A percentile compares a stretch with the other conserved stretches of the same genome.
Conservation (phyloP, 2,888 invertebrate genomes). For the Calameuta filiformis region DNA sequence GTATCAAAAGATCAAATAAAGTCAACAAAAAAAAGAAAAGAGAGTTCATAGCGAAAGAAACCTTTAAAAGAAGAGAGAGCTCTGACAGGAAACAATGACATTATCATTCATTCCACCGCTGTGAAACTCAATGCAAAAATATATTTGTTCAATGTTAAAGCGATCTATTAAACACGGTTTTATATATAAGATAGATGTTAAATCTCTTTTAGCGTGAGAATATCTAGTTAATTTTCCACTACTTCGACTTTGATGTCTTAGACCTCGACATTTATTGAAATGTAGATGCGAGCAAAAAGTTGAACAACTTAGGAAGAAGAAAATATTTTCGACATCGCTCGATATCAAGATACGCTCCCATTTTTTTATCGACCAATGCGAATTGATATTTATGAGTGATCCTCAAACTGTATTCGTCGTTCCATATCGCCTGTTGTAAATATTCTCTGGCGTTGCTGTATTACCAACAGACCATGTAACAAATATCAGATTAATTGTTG, state of each 20-base stretch:
- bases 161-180: slow-evolving; percentile 20
- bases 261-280: not conserved
- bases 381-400: not conserved
- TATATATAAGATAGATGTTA: not conserved
- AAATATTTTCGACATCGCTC: slow-evolving; percentile 17
- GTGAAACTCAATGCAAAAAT: slow-evolving; percentile 1
- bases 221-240: not conserved
- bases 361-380: slow-evolving; percentile 26
- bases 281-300: not conserved
- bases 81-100: slow-evolving; percentile 6
- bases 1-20: slow-evolving; percentile 10
- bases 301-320: not conserved
- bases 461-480: not conserved
- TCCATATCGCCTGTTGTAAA: slow-evolving; percentile 31
- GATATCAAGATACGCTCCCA: slow-evolving; percentile 25
- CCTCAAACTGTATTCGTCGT: slow-evolving; percentile 11
- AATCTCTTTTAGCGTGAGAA: not conserved
- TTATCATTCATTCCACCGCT: not conserved
- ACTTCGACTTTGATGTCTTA: not conserved
- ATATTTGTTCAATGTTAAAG: slow-evolving; percentile 4
- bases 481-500: slow-evolving; percentile 4
- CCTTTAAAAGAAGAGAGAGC: slow-evolving; percentile 8
- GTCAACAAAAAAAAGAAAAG: not conserved
- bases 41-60: slow-evolving; percentile 1
- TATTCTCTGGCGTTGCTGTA: slow-evolving; percentile 25